Evolutionary conservation across 2,797 vertebrate genomes (phyloP).

Genomic region (Myoxocephalus aenaeus): DNA sequence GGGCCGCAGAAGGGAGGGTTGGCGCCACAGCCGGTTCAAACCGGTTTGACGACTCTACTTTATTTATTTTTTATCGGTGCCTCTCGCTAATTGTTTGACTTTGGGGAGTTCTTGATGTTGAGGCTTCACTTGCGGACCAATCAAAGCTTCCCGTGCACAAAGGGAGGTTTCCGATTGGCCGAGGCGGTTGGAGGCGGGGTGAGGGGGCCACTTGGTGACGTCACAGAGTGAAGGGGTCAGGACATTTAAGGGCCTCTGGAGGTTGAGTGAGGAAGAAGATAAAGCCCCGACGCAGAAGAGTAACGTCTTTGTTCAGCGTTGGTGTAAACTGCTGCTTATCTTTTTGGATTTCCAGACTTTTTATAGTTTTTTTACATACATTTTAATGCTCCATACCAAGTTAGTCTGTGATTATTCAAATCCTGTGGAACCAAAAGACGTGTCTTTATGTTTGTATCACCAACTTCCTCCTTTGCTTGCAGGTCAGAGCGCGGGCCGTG

Average conservation of each 20-base stretch:
- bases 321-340: not conserved
- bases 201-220: constrained; percentile 32
- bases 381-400: not conserved
- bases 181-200: constrained; percentile 42
- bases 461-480: constrained; percentile 63
- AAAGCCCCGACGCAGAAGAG: constrained; percentile 41
- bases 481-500: constrained; percentile 72
- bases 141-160: constrained; percentile 43
- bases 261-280: constrained; percentile 19
- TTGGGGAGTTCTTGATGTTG: constrained; percentile 52
- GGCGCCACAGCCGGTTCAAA: constrained; percentile 56
- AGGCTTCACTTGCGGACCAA: constrained; percentile 56
- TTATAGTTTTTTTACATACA: not conserved
- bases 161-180: constrained; percentile 61
- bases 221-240: constrained; percentile 58
- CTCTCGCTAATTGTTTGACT: constrained; percentile 67
- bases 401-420: constrained; percentile 19
- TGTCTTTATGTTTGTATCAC: constrained; percentile 47
- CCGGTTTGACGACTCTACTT: constrained; percentile 47
- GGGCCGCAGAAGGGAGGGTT: constrained; percentile 36
- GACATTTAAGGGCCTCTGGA: constrained; percentile 56
- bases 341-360: not conserved
- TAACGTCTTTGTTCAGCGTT: constrained; percentile 25
- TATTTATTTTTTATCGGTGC: constrained; percentile 35
- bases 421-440: constrained; percentile 11